Conservation (phyloP, 2,797 vertebrate genomes). For the Spinus olivaceus region DNA sequence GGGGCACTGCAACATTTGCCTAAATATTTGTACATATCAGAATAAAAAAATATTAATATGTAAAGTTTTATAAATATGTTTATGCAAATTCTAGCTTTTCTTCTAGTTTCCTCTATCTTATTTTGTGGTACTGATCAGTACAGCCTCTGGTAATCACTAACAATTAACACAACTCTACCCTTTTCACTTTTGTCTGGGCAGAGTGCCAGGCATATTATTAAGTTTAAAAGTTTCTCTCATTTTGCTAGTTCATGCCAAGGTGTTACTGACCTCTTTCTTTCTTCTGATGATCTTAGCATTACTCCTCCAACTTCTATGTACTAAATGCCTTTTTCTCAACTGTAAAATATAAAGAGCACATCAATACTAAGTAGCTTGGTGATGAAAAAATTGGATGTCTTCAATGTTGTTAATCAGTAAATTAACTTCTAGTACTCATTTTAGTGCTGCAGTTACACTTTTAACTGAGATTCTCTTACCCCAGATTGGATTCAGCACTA, state of each 20-base stretch:
- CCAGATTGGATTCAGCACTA: neutral
- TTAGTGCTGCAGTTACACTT: neutral
- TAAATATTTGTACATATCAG: neutral
- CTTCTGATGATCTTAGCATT: neutral
- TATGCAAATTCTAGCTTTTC: neutral
- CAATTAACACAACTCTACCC: neutral
- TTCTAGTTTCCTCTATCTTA: neutral
- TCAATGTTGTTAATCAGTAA: neutral
- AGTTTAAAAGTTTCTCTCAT: neutral
- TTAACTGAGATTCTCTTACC: neutral
- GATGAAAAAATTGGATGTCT: neutral
- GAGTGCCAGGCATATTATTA: neutral
- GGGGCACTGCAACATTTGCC: neutral
- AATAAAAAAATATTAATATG: neutral
- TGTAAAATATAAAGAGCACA: neutral
- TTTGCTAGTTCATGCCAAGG: neutral
- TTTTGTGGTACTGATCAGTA: neutral
- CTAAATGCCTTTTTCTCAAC: neutral
- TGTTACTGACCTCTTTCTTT: neutral
- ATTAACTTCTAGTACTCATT: conserved; percentile 4
- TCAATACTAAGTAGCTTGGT: neutral
- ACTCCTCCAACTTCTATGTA: neutral
- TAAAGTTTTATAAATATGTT: neutral
- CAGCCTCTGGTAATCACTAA: neutral
- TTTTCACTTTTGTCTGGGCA: neutral